Base-by-base conservation (phyloP, 2,888 invertebrate species). In the Microdon myrmicae region DNA sequence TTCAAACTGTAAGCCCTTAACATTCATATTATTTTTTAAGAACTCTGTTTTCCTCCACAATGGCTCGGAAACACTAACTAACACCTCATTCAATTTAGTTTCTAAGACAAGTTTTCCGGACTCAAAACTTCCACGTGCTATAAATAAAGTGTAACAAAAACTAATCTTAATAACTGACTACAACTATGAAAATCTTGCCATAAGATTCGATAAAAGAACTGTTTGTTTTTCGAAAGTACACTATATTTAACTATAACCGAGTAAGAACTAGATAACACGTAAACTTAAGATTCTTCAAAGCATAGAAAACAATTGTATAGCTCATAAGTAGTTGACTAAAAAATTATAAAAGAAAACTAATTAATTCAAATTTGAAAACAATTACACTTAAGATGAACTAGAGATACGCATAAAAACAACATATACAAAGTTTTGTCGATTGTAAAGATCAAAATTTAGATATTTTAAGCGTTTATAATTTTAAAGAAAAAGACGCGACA, bases 1-100 rank as follows among this genome's bases (percentile, higher is more conserved):
- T 75, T 71, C 67, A 66, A 69, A 67, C 71, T 70, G 72, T 72
- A 71, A 68, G 54, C n/a, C n/a, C 12, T 22, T 48, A 22, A 49
- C 13, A 35, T 9, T 31, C 26, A n/a, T 38, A 14, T 19, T 39
- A 28, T 14, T 13, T 37, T 22, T 47, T 43, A 16, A 10, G 22
- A 16, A 16, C 17, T 16, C 31, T 29, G 19, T 14, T 34, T 26
- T 44, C 20, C 34, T 45, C 22, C 32, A 44, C 34, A 58, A 10
- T 39, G 32, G 34, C 32, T 37, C 39, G 35, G 17, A 25, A 55
- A 29, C 49, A 32, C 31, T 47, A 53, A 34, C 51, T 58, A 64
- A 64, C 56, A 64, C 64, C 64, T 64, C 64, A 74, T 72, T 72
- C 67, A 47, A 70, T 55, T 71, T 73, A 67, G 60, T 68, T 31